Evolutionary conservation across 2,113 vertebrate genomes (phyloP).

Genomic region (Oenanthe oenanthe): DNA sequence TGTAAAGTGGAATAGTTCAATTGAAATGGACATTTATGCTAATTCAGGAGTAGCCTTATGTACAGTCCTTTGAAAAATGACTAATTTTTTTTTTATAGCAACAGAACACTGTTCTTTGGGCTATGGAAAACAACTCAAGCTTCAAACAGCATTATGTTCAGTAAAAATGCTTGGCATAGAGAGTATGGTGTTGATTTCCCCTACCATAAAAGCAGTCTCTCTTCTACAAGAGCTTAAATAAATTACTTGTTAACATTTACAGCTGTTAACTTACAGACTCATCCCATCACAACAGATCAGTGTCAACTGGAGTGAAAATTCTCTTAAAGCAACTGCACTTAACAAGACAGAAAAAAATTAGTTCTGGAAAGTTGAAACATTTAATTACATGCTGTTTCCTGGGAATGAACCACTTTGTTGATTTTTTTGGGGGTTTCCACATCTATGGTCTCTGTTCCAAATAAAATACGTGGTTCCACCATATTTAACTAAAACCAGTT

Average conservation of each 20-base stretch:
- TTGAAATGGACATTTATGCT: not conserved
- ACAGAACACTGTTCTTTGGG: not conserved
- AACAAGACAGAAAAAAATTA: constrained; percentile 65
- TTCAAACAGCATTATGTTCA: constrained; percentile 11
- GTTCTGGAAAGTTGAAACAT: constrained; percentile 20
- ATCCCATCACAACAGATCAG: constrained; percentile 57
- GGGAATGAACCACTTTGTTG: not conserved
- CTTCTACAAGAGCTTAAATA: constrained; percentile 7
- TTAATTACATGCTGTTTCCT: not conserved
- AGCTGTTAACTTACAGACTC: constrained; percentile 56
- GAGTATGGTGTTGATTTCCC: not conserved
- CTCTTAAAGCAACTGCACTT: constrained; percentile 47
- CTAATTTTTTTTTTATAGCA: not conserved
- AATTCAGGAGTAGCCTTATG: not conserved
- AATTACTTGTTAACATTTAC: constrained; percentile 72
- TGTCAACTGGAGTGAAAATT: constrained; percentile 64
- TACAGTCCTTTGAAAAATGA: not conserved
- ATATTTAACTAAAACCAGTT: constrained; percentile 57
- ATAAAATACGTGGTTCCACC: constrained; percentile 46
- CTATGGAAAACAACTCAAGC: not conserved
- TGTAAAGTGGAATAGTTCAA: not conserved
- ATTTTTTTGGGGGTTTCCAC: not conserved
- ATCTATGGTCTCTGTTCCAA: constrained; percentile 21
- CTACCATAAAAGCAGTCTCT: not conserved
- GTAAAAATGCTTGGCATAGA: constrained; percentile 6